Conservation (phyloP, 2,888 invertebrate species). For the Junonia oenone region DNA sequence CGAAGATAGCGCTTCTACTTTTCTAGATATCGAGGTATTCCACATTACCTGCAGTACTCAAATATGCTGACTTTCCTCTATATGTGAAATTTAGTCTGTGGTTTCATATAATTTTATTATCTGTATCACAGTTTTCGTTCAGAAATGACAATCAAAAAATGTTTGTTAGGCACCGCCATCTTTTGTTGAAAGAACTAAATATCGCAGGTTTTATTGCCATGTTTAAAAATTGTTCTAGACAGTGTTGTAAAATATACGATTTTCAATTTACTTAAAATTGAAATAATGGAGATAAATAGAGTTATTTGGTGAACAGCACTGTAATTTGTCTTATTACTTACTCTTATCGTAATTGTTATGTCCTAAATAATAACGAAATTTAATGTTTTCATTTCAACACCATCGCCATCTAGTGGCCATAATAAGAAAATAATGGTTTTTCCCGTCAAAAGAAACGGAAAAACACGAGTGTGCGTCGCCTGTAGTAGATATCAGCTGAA, state of each 20-base stretch:
- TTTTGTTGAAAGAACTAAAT: background rate
- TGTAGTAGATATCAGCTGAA: conserved; percentile 79
- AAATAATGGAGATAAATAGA: background rate
- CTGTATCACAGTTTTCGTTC: conserved; percentile 1
- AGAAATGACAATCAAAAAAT: background rate
- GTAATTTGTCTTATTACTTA: background rate
- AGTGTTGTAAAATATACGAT: background rate
- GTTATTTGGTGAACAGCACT: background rate
- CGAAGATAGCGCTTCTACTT: too few species aligned
- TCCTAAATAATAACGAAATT: background rate
- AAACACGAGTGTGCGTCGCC: conserved; percentile 78
- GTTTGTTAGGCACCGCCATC: background rate
- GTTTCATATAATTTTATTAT: background rate
- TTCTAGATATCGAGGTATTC: too few species aligned
- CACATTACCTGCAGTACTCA: too few species aligned
- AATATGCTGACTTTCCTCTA: too few species aligned
- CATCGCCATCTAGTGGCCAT: conserved; percentile 49
- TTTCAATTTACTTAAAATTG: background rate
- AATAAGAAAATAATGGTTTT: conserved; percentile 43
- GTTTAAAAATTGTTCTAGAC: background rate
- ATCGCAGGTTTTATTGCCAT: background rate
- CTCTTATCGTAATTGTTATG: background rate
- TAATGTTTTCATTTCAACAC: background rate
- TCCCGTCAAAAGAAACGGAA: conserved; percentile 78
- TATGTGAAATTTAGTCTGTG: background rate